phyloP scores from a whole-genome alignment of 2,888 invertebrate species.

The Ormia ochracea region DNA sequence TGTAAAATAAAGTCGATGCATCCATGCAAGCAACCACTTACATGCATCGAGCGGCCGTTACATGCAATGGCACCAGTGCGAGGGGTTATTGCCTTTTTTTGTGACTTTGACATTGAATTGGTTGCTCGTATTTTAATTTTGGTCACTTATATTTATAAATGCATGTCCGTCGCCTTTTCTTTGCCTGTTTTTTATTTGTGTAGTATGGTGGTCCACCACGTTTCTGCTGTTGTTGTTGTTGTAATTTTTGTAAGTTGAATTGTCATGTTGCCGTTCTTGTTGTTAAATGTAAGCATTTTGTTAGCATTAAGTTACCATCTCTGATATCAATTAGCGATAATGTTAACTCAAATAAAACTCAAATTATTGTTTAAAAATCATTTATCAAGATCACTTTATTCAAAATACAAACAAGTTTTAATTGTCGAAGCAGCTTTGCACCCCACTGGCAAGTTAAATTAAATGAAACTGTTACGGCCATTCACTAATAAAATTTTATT shows the following conservation, averaged over 20 bases:
- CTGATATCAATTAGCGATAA: slow-evolving; percentile 62
- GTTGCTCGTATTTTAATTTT: slow-evolving; percentile 36
- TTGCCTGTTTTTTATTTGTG: slow-evolving; percentile 48
- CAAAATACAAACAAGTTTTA: background rate
- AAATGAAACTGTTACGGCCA: background rate
- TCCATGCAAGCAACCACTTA: background rate
- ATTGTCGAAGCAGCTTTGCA: background rate
- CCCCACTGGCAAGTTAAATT: background rate
- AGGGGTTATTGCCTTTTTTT: slow-evolving; percentile 1
- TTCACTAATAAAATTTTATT: background rate
- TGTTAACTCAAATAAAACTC: slow-evolving; percentile 62
- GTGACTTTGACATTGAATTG: slow-evolving; percentile 65
- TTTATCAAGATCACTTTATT: slow-evolving; percentile 63
- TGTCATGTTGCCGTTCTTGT: slow-evolving; percentile 17
- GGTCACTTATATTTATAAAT: slow-evolving; percentile 41
- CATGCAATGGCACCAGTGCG: background rate
- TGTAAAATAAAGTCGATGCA: background rate
- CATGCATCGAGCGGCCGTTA: background rate
- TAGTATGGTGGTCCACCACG: slow-evolving; percentile 49
- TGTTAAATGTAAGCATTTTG: slow-evolving; percentile 62
- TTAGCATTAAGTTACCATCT: slow-evolving; percentile 61
- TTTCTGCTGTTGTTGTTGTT: slow-evolving; percentile 12
- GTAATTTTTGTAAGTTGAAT: slow-evolving; percentile 16
- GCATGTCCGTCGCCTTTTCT: slow-evolving; percentile 12
- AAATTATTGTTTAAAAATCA: slow-evolving; percentile 56